Evolutionary conservation across 2,113 vertebrate genomes (phyloP), one percentile per base, ranked within the genome.

Genomic region (Aptenodytes forsteri): DNA sequence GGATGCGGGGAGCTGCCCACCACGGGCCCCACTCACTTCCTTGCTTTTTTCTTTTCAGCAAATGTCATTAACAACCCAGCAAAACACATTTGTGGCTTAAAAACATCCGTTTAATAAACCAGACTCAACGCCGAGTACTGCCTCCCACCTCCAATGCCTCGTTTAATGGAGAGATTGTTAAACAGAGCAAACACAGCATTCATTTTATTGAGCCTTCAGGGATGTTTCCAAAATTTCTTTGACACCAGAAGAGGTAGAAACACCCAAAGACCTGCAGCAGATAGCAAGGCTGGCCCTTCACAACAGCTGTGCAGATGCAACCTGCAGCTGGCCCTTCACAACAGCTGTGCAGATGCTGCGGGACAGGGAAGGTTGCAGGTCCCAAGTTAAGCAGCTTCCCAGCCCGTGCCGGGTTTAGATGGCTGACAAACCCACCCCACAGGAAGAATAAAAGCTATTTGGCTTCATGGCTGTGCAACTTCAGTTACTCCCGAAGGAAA

Each of bases 1-100:
- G 36, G 47, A 5, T 19, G 23, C 0, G 0, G 14, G 40, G 23
- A 72, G 52, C n/a, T 55, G 61, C 61, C 25, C 0, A 0, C 34
- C 38, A 34, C 2, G 1, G 30, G 4, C 6, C n/a, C 16, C 3
- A 1, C 13, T 38, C 6, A 0, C 18, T 8, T 58, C 12, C 25
- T 54, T 46, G 20, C 44, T 46, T 34, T 77, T 64, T 76, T 21
- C 21, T 65, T 83, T 58, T 54, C 59, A 32, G 5, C 32, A 11
- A 50, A 29, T 34, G 76, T 13, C 59, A 75, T n/a, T 86, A 86
- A 64, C 13, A 77, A 62, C 50, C 26, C n/a, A 50, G 34, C 26
- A 89, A 86, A 93, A 64, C n/a, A 59, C 13, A 25, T 50, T 1
- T 30, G n/a, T 5, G 3, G 29, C 64, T 66, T 54, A 44, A 59